These are phyloP conservation scores for Polymixis lichenea DNA, from an alignment of 2,888 invertebrate species.

Conservation along the genomic window DNA sequence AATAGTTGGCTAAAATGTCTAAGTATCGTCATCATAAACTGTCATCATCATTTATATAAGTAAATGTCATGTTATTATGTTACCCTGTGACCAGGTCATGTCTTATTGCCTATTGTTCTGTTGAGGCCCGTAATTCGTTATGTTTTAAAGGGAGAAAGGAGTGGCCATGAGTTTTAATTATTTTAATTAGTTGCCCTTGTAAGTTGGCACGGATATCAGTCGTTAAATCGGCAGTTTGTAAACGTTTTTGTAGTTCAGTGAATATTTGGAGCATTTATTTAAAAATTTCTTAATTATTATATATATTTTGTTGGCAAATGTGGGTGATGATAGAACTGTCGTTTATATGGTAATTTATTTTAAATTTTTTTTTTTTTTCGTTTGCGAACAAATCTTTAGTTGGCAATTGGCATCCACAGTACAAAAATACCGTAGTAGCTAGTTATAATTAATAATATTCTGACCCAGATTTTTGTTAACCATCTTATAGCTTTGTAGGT, in stretches of 20 bases:
- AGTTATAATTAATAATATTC: neutral
- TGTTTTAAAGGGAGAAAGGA: constrained; percentile 34
- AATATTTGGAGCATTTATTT: constrained; percentile 21
- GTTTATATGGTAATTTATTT: constrained; percentile 26
- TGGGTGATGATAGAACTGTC: neutral
- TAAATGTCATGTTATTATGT: constrained; percentile 28
- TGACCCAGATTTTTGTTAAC: constrained; percentile 9
- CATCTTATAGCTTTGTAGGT: constrained; percentile 2
- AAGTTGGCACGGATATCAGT: constrained; percentile 13
- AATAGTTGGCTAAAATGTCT: constrained; percentile 10
- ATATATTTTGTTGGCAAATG: constrained; percentile 9
- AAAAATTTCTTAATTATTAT: constrained; percentile 8
- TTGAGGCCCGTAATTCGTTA: constrained; percentile 23
- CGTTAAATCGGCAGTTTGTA: constrained; percentile 14
- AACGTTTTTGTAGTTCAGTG: constrained; percentile 36
- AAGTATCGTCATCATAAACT: constrained; percentile 2
- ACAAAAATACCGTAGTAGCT: neutral
- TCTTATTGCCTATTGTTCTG: constrained; percentile 45
- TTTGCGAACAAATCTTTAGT: neutral
- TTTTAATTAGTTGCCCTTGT: constrained; percentile 39
- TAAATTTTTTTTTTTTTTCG: neutral
- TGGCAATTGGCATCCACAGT: neutral
- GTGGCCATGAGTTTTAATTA: constrained; percentile 30
- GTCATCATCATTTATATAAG: constrained; percentile 34
- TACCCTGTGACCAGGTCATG: constrained; percentile 43